These are phyloP conservation scores for Helleia helle DNA, from an alignment of 2,888 invertebrate species.

Conservation along the genomic window DNA sequence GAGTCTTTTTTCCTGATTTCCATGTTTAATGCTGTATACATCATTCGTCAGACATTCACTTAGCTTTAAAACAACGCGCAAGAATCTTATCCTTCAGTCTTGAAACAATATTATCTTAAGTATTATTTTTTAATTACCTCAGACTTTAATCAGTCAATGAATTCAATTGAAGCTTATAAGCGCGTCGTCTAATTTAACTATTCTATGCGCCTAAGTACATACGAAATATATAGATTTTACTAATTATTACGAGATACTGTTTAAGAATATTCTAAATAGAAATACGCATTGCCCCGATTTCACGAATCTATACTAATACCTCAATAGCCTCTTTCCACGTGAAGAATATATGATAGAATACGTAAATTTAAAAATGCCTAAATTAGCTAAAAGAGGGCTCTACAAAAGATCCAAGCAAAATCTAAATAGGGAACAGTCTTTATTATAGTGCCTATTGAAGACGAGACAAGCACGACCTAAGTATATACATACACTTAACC, in stretches of 20 bases:
- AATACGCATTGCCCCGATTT: conserved; percentile 5
- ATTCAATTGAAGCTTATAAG: conserved; percentile 3
- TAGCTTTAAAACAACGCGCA: neutral
- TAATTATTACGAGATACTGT: conserved; percentile 5
- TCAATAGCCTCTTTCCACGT: neutral
- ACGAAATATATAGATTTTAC: neutral
- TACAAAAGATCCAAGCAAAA: conserved; percentile 2
- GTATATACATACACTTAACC: conserved; percentile 27
- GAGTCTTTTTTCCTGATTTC: neutral
- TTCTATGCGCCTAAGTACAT: conserved; percentile 3
- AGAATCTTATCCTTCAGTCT: conserved; percentile 9
- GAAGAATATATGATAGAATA: neutral
- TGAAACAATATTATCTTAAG: conserved; percentile 5
- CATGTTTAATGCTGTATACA: too few species aligned
- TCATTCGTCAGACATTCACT: conserved; percentile 1
- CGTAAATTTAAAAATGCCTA: neutral
- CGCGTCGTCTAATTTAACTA: conserved; percentile 3
- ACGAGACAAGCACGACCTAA: conserved; percentile 20
- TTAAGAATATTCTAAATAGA: conserved; percentile 6
- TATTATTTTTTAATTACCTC: conserved; percentile 5
- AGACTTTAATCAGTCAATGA: conserved; percentile 1
- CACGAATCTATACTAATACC: neutral
- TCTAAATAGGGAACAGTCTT: conserved; percentile 7
- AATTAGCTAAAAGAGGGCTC: neutral
- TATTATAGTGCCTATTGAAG: conserved; percentile 8